phyloP scores from a whole-genome alignment of 2,797 vertebrate species.

The Coregonus sp. region DNA sequence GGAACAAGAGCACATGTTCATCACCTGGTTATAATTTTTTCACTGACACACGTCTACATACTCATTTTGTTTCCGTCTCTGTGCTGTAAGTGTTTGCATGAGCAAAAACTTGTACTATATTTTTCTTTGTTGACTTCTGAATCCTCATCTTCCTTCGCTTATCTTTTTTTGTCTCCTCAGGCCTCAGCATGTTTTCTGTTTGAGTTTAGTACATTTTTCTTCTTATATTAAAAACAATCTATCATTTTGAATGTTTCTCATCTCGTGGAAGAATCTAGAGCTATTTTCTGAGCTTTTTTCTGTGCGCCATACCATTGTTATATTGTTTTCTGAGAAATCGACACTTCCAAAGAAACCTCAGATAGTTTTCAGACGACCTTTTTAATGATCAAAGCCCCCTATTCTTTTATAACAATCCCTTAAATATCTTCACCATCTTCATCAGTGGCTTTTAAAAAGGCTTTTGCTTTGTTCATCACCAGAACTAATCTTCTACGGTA shows the following conservation, averaged over 20 bases:
- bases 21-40: background rate
- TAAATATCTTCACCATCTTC: background rate
- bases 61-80: background rate
- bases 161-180: background rate
- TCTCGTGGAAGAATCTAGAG: background rate
- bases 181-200: background rate
- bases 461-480: background rate
- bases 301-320: background rate
- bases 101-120: background rate
- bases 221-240: background rate
- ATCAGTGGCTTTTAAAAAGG: background rate
- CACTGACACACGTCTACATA: background rate
- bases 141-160: background rate
- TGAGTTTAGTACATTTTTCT: background rate
- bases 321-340: background rate
- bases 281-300: background rate
- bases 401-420: slow-evolving; percentile 24
- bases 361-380: slow-evolving; percentile 5
- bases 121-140: background rate
- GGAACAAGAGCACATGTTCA: background rate
- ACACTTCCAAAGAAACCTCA: background rate
- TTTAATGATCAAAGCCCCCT: slow-evolving; percentile 30
- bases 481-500: slow-evolving; percentile 16
- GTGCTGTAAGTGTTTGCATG: background rate
- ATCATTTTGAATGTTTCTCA: background rate